These are phyloP conservation scores for Charaxes varanes DNA, from an alignment of 1,140 invertebrate species.

Conservation along the genomic window DNA sequence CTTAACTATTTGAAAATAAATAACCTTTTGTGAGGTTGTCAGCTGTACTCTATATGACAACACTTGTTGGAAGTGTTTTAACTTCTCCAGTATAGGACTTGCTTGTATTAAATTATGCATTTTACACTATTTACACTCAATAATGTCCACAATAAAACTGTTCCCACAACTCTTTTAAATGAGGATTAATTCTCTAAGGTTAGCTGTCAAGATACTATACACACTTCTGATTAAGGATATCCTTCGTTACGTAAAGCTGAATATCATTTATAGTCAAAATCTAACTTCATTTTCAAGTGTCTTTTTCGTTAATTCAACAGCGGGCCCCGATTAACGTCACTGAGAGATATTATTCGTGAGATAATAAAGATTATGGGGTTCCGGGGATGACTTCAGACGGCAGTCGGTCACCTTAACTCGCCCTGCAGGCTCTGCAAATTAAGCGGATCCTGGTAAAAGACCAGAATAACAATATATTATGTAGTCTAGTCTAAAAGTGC, in stretches of 20 bases:
- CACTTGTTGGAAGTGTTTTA: conserved; percentile 56
- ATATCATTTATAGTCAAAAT: neutral
- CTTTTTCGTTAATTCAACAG: no score
- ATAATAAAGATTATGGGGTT: no score
- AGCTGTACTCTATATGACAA: conserved; percentile 57
- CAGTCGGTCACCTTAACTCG: no score
- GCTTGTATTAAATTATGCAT: conserved; percentile 62
- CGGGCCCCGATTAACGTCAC: no score
- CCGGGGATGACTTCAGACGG: no score
- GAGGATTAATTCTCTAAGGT: conserved; percentile 35
- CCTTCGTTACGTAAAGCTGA: neutral
- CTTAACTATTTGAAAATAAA: no score
- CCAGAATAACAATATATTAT: no score
- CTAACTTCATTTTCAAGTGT: neutral
- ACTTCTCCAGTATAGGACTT: conserved; percentile 51
- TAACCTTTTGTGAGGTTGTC: conserved; percentile 66
- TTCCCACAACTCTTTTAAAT: conserved; percentile 25
- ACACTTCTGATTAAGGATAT: neutral
- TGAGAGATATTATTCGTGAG: no score
- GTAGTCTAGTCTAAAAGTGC: no score
- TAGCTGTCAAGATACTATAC: conserved; percentile 48
- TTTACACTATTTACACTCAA: conserved; percentile 21
- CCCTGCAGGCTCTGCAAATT: no score
- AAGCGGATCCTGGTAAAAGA: no score
- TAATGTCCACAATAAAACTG: conserved; percentile 7